A percentile compares a stretch with the other conserved stretches of the same genome.
These are phyloP conservation scores for Solen grandis DNA, from an alignment of 1,140 invertebrate genomes.

Conservation along the genomic window DNA sequence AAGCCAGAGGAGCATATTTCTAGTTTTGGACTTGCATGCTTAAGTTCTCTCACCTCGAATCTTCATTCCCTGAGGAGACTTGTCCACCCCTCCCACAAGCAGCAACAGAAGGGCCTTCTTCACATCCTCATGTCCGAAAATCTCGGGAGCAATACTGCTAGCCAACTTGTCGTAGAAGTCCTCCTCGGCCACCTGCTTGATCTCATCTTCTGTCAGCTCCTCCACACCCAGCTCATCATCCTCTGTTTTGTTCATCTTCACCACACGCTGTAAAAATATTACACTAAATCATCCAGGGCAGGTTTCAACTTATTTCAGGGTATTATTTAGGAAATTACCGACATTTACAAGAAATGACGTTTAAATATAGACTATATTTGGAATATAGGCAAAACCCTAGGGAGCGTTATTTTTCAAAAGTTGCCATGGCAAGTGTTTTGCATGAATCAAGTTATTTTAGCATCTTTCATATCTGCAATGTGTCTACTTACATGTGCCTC, in stretches of 20 bases:
- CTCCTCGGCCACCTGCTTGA: conserved; percentile 84
- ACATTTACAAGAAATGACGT: too few species aligned
- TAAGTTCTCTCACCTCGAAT: conserved; percentile 87
- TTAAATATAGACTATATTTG: too few species aligned
- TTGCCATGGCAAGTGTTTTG: too few species aligned
- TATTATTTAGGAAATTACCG: too few species aligned
- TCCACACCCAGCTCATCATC: conserved; percentile 86
- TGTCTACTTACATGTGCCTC: conserved; percentile 92
- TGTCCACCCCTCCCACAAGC: conserved; percentile 97
- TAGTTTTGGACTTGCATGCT: too few species aligned
- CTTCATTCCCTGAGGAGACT: conserved; percentile 88
- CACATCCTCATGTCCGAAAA: conserved; percentile 98
- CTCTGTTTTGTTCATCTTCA: conserved; percentile 91
- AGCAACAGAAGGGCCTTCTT: conserved; percentile 97
- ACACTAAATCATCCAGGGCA: too few species aligned
- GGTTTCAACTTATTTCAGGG: too few species aligned
- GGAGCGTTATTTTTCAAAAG: too few species aligned
- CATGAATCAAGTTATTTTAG: too few species aligned
- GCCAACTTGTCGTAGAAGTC: conserved; percentile 97
- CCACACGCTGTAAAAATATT: conserved; percentile 84
- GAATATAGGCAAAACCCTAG: too few species aligned
- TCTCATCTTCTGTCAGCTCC: conserved; percentile 91
- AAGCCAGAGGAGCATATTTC: too few species aligned
- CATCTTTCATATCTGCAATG: too few species aligned
- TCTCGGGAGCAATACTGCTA: conserved; percentile 97